Conservation (phyloP, 2,888 invertebrate genomes). For the Leptothorax acervorum region DNA sequence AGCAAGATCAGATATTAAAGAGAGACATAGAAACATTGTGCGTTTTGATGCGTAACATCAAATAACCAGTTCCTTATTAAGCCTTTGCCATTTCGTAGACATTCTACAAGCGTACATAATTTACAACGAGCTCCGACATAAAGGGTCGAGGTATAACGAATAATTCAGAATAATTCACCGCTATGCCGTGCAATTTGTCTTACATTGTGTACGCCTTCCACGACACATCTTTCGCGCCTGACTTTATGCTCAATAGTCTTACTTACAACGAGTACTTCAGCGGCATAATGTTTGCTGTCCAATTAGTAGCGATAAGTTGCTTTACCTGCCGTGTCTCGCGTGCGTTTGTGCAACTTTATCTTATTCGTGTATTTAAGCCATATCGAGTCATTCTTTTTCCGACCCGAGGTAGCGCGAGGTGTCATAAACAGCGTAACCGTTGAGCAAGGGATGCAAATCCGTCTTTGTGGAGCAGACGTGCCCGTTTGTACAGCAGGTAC, state of each 20-base stretch:
- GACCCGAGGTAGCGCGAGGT: background rate
- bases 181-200: constrained; percentile 64
- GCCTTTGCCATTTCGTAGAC: constrained; percentile 53
- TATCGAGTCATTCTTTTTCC: background rate
- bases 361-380: background rate
- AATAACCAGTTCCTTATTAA: constrained; percentile 62
- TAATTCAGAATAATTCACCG: constrained; percentile 63
- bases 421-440: background rate
- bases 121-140: constrained; percentile 45
- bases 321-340: background rate
- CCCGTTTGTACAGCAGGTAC: background rate
- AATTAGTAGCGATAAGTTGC: constrained; percentile 55
- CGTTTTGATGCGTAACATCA: constrained; percentile 50
- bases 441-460: background rate
- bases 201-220: constrained; percentile 50
- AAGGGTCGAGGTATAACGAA: constrained; percentile 40
- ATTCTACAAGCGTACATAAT: constrained; percentile 61
- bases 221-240: constrained; percentile 40
- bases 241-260: constrained; percentile 63
- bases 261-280: constrained; percentile 31
- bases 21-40: background rate
- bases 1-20: background rate
- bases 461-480: constrained; percentile 1
- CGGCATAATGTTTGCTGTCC: constrained; percentile 44
- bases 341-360: constrained; percentile 1